phyloP scores from a whole-genome alignment of 2,888 invertebrate species.

The Venusia cambrica region DNA sequence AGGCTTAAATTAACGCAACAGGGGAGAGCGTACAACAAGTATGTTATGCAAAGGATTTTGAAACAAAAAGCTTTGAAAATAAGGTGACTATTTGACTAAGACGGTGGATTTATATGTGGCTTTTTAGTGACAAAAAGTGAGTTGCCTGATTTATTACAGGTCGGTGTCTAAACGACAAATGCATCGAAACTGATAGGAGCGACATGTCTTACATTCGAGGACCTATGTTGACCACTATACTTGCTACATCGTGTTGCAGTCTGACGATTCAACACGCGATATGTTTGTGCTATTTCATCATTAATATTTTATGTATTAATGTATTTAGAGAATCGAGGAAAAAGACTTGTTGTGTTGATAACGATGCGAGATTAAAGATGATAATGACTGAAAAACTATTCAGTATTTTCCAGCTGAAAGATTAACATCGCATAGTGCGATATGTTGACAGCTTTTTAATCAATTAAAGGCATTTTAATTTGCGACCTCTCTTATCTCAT shows the following conservation, averaged over 20 bases:
- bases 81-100: conserved; percentile 29
- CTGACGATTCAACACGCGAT: conserved; percentile 17
- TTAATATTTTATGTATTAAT: too few relatives aligned
- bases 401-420: too few relatives aligned
- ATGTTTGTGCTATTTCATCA: conserved; percentile 1
- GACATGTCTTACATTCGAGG: conserved; percentile 79
- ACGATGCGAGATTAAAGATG: too few relatives aligned
- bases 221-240: conserved; percentile 73
- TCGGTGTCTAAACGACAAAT: conserved; percentile 81
- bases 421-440: too few relatives aligned
- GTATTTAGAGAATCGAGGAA: too few relatives aligned
- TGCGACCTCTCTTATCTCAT: too few relatives aligned
- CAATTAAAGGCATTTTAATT: too few relatives aligned
- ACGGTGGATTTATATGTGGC: conserved; percentile 29
- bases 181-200: conserved; percentile 81
- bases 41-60: conserved; percentile 24
- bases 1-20: conserved; percentile 68
- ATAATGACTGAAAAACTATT: too few relatives aligned
- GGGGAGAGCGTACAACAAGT: conserved; percentile 18
- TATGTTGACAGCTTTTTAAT: too few relatives aligned
- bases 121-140: conserved; percentile 31
- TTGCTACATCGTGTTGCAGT: conserved; percentile 46
- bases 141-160: conserved; percentile 78
- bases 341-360: too few relatives aligned
- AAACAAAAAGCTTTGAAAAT: conserved; percentile 4